Base-by-base conservation (phyloP, 2,113 vertebrate genomes). In the Bufo bufo region DNA sequence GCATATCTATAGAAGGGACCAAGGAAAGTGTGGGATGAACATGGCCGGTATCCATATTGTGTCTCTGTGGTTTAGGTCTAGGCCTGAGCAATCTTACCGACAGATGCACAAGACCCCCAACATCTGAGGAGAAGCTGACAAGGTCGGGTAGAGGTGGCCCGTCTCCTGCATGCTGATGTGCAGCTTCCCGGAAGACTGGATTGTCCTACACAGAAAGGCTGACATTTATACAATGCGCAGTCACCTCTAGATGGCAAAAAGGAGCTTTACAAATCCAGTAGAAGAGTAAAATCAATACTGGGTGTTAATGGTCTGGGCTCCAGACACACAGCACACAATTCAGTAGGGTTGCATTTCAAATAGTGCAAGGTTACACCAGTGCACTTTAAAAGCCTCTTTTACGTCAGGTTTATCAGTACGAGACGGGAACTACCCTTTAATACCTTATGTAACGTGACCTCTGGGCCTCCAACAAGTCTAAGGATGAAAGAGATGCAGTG, bases 61-160 rank as follows among this genome's bases (percentile, higher is more conserved):
- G 33, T n/a, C n/a, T n/a, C n/a, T 33, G 33, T 33, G 33, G 1
- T 0, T 33, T 33, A 33, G 33, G 33, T 33, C 33, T 33, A 33
- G 33, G 33, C 33, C 33, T 33, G 33, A 33, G 33, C 33, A 33
- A 33, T 33, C 12, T 58, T 23, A 20, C 54, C 33, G 4, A 65
- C 17, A 65, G 45, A 65, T 65, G 17, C 12, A n/a, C 52, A 54
- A 52, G 16, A 33, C 47, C 33, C 9, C 49, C 16, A 80, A 69
- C 54, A 43, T 50, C 77, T 16, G 59, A 87, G 63, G 75, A 59
- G 47, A 65, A 5, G 23, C 23, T 14, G 19, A 11, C 75, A 87
- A 87, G 77, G 85, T 80, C 77, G 72, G 77, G 69, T 87, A 80
- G 77, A 87, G 85, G 85, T 87, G n/a, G 61, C 66, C 85, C 16